Base-by-base conservation (phyloP, 2,888 invertebrate genomes). In the Horisme vitalbata region DNA sequence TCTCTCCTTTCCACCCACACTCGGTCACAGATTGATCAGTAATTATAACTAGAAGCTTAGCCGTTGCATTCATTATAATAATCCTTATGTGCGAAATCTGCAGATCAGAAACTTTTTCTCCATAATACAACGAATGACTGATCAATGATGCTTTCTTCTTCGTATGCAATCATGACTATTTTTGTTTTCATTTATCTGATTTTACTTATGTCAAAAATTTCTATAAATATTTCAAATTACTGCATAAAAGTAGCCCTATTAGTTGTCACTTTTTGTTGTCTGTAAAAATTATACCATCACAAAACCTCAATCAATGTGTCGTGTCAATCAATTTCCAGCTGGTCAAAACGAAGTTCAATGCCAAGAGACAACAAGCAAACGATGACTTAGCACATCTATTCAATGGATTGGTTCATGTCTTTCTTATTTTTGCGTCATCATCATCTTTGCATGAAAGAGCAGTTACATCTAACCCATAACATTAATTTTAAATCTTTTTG, bases 271-370 rank as follows among this genome's bases (percentile, higher is more conserved):
- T 4, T 5, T 20, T 7, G 20, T 20, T 20, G 6, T n/a, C n/a
- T n/a, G n/a, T 9, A 36, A 44, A 14, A 43, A 36, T 28, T 33
- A 47, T 28, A 23, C 11, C 11, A 30, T 43, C 31, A 41, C 21
- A 14, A 43, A 47, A 43, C 36, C 23, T 36, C 52, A 45, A 54
- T 50, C 43, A 45, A 18, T 52, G 39, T 57, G 65, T 65, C 53
- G 39, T 57, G 65, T 65, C 59, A 62, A 61, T 68, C 64, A 64
- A 60, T 47, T 53, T 49, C 28, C 44, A 18, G 26, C 38, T 43
- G 47, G 52, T 59, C 65, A 62, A 38, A 56, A 52, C 54, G 61
- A 75, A 77, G 79, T 81, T 83, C 81, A 83, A 71, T 80, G 79
- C 63, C 75, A 68, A 60, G 57, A 61, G 61, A 61, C 65, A 59